Evolutionary conservation across 2,888 invertebrate species (phyloP), one percentile per base, ranked within the genome.

Genomic region (Cephus runcator): DNA sequence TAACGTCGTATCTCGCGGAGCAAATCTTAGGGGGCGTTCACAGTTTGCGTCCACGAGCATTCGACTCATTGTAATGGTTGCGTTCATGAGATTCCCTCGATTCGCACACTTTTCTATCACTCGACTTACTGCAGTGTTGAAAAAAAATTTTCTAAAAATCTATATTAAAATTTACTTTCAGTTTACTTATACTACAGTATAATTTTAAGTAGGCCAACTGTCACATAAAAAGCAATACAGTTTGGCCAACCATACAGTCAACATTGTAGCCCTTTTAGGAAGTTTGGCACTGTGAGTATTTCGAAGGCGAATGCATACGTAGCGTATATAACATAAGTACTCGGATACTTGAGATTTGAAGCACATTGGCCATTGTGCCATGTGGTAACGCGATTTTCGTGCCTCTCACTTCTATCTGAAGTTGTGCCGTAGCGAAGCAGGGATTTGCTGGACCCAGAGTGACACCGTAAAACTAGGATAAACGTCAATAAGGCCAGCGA

Each of bases 1-100:
- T 78, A 81, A 78, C 79, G 80, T 78, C 81, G 76, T 81, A 81
- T 81, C 80, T 74, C 75, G 79, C 76, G 69, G 74, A 78, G 80
- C 56, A 79, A 79, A 81, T 80, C 81, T 80, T 75, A 35, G 76
- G 69, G 80, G 79, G 23, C 56, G 56, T 56, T 56, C 56, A 56
- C 56, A 56, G 56, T 23, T 56, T 9, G 56, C 56, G 56, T 9
- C 23, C 56, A 56, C 23, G 56, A 56, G 23, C 9, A 56, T 56
- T 56, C 56, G 23, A 15, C 9, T 73, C 79, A 77, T 76, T 75
- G 56, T 77, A 31, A 77, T 74, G 74, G 73, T 75, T 74, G 69
- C 69, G 79, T 80, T 81, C 79, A 76, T 69, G 80, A 77, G 73
- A 56, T 23, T 56, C 23, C 23, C 23, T 9, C 9, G 23, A 56